A percentile compares a stretch with the other conserved stretches of the same genome.
These are phyloP conservation scores for Lithosia quadra DNA, from an alignment of 2,888 invertebrate genomes.

Conservation along the genomic window DNA sequence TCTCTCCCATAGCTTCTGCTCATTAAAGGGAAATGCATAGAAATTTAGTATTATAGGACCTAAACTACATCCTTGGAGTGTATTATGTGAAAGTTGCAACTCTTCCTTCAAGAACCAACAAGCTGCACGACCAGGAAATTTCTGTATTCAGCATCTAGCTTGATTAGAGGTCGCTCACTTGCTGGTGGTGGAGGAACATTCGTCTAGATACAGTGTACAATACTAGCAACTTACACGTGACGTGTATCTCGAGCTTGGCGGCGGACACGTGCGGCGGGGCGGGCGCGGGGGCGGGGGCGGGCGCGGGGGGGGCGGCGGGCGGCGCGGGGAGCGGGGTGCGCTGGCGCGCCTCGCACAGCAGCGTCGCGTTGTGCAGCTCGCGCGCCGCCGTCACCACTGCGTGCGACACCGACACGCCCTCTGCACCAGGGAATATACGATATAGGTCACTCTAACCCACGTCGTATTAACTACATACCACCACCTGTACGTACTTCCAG, in stretches of 20 bases:
- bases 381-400: conserved; percentile 91
- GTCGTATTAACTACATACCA: too few species aligned
- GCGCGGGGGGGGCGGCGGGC: conserved; percentile 72
- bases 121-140: too few species aligned
- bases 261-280: conserved; percentile 76
- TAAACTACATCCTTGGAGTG: too few species aligned
- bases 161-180: not conserved
- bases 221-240: conserved; percentile 73
- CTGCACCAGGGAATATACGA: conserved; percentile 54
- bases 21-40: not conserved
- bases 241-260: conserved; percentile 80
- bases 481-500: not conserved
- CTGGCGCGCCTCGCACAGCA: conserved; percentile 93
- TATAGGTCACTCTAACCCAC: too few species aligned
- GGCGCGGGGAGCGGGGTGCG: conserved; percentile 83
- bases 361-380: conserved; percentile 95
- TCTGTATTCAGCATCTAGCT: too few species aligned
- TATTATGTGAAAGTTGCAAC: too few species aligned
- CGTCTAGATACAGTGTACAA: not conserved
- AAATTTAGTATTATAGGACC: not conserved
- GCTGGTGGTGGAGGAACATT: too few species aligned
- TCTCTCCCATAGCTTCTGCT: too few species aligned
- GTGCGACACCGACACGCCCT: conserved; percentile 82
- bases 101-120: too few species aligned
- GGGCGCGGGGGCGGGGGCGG: conserved; percentile 85